phyloP scores from a whole-genome alignment of 2,113 vertebrate species.

The Daboia siamensis region DNA sequence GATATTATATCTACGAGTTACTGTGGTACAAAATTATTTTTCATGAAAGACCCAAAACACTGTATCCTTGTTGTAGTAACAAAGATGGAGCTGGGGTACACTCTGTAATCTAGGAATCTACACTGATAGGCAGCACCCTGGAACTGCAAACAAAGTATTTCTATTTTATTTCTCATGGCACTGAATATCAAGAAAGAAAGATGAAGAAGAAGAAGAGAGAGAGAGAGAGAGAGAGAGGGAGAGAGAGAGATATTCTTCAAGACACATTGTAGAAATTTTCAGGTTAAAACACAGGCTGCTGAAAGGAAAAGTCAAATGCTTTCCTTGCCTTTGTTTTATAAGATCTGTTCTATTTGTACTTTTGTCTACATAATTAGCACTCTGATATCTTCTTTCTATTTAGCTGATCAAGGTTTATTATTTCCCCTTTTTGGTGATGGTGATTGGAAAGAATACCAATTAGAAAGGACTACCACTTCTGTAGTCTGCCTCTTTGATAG shows the following conservation, averaged over 20 bases:
- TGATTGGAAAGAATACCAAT: constrained; percentile 11
- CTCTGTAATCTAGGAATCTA: background rate
- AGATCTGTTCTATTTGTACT: constrained; percentile 39
- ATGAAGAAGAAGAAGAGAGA: background rate
- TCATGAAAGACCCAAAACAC: background rate
- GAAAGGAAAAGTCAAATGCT: background rate
- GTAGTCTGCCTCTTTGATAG: background rate
- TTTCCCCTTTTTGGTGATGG: constrained; percentile 27
- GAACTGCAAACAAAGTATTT: background rate
- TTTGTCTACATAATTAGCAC: constrained; percentile 50
- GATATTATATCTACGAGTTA: background rate
- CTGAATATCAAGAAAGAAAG: background rate
- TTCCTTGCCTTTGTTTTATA: constrained; percentile 24
- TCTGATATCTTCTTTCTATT: constrained; percentile 3
- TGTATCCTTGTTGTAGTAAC: background rate
- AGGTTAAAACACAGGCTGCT: constrained; percentile 24
- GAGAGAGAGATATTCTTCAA: background rate
- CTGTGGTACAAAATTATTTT: background rate
- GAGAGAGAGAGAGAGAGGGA: background rate
- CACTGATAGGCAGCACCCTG: background rate
- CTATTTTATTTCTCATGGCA: background rate
- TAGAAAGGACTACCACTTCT: constrained; percentile 11
- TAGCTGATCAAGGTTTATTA: constrained; percentile 24
- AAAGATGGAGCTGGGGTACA: background rate
- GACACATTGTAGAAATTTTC: constrained; percentile 13